phyloP scores from a whole-genome alignment of 1,140 invertebrate genomes.

The Trichonephila inaurata region DNA sequence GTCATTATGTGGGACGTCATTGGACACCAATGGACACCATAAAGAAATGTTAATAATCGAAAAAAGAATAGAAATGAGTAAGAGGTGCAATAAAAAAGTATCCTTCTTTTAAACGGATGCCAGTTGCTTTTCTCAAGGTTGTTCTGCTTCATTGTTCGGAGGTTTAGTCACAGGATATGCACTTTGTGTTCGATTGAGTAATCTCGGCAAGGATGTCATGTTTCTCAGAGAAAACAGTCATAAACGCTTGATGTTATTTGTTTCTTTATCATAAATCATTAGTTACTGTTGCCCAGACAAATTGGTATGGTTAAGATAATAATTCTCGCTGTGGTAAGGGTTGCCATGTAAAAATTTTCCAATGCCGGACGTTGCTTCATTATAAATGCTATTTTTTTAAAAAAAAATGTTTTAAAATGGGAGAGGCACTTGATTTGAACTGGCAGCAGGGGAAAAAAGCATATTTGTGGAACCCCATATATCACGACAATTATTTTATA shows the following conservation, averaged over 20 bases:
- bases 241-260: background rate
- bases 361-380: too few species aligned
- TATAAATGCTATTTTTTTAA: too few species aligned
- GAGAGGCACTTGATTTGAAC: too few species aligned
- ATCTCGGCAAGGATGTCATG: background rate
- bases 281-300: background rate
- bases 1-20: slow-evolving; percentile 43
- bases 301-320: background rate
- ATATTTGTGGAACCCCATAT: too few species aligned
- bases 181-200: background rate
- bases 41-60: slow-evolving; percentile 1
- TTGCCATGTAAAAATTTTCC: background rate
- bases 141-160: background rate
- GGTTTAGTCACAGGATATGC: background rate
- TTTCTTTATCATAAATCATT: background rate
- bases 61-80: background rate
- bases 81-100: background rate
- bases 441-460: too few species aligned
- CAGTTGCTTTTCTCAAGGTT: background rate
- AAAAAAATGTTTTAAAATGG: too few species aligned
- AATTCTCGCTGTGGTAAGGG: background rate
- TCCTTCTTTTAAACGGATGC: background rate
- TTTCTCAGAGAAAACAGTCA: background rate
- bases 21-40: background rate
- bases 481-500: too few species aligned